Conservation (phyloP, 2,888 invertebrate species). For the Ormia ochracea region DNA sequence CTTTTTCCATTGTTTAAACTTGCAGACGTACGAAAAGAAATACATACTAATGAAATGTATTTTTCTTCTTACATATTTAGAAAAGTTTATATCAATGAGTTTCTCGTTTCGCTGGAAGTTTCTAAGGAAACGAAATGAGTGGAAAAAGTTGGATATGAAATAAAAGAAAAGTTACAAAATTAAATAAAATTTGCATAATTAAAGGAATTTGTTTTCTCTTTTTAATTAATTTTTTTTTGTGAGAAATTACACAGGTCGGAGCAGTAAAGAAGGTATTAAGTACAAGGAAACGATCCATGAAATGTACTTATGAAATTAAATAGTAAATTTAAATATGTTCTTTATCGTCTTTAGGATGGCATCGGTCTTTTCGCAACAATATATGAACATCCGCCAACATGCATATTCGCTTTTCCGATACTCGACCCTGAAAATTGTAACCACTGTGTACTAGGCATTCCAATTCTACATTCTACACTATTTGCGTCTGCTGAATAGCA, state of each 20-base stretch:
- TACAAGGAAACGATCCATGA: background rate
- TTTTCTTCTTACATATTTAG: conserved; percentile 18
- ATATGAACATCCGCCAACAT: too few species aligned
- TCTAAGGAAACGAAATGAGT: conserved; percentile 17
- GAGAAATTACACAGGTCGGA: background rate
- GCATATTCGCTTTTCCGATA: too few species aligned
- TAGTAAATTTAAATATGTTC: too few species aligned
- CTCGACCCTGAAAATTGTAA: too few species aligned
- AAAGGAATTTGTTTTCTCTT: conserved; percentile 5
- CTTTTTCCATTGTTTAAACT: conserved; percentile 38
- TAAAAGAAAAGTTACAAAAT: conserved; percentile 12
- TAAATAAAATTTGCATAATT: conserved; percentile 47
- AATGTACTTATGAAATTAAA: conserved; percentile 23
- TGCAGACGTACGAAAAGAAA: conserved; percentile 1
- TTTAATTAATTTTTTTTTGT: background rate
- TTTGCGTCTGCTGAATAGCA: conserved; percentile 40
- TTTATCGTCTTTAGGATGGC: too few species aligned
- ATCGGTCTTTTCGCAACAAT: too few species aligned
- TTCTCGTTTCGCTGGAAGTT: conserved; percentile 33
- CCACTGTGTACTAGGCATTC: background rate
- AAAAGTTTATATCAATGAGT: conserved; percentile 50
- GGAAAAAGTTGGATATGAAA: conserved; percentile 18
- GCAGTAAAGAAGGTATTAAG: background rate
- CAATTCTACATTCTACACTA: background rate
- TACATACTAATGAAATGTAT: background rate